Evolutionary conservation across 2,797 vertebrate species (phyloP), one percentile per base, ranked within the genome.

Genomic region (Bovichtus variegatus): DNA sequence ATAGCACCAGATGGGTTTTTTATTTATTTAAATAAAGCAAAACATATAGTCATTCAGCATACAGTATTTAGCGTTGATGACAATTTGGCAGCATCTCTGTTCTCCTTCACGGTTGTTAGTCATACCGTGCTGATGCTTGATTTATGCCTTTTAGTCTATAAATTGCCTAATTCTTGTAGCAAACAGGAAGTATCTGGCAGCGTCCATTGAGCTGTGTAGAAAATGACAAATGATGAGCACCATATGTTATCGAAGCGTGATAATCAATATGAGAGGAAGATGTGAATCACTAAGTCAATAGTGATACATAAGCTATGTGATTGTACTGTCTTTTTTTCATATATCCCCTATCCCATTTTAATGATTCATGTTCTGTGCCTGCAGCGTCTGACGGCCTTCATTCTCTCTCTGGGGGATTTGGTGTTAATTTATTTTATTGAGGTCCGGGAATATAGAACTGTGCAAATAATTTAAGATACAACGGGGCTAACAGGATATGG

Each of bases 351-450:
- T 59, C 41, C 65, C 65, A 36, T 74, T 87, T 86, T 76, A 74
- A 85, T 70, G 60, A 78, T 74, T 80, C 63, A 73, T 79, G 50
- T 63, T 66, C 71, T 36, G 46, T 6, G 76, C 87, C 84, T 74
- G 41, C 40, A 76, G 84, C 71, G 0, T 57, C 73, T 66, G 60
- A 36, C n/a, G 25, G 79, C 78, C 83, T 81, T 80, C 36, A 70
- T 86, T 88, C 64, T 40, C 25, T 86, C 82, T 79, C 78, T 4
- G 21, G 70, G 54, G 86, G 71, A 71, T 55, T 62, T 50, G 55
- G 51, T 63, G 69, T 88, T 91, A 88, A 91, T 91, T 88, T 82
- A 76, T 86, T 92, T 92, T 82, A 88, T 86, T 81, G 81, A 85
- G 90, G 85, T 85, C 75, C 11, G 47, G 81, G 89, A 86, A 83